Evolutionary conservation across 2,113 vertebrate species (phyloP), one percentile per base, ranked within the genome.

Genomic region (Sylvilagus bachmani): DNA sequence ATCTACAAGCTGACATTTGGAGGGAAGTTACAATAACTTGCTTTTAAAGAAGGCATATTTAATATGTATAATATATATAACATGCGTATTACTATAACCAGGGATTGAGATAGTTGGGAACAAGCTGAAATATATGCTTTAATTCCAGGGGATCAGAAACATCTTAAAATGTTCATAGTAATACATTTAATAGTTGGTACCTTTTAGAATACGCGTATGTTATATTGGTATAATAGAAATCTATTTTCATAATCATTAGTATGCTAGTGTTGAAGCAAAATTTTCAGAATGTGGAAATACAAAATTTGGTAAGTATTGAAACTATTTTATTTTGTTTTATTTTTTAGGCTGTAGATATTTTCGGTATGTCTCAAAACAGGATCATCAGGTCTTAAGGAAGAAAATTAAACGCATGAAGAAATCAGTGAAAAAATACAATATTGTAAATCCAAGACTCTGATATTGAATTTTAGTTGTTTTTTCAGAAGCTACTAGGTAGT

Each of bases 291-390:
- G 12, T 69, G 53, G 51, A 80, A 25, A 33, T 67, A 1, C 51
- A 31, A 86, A 86, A 67, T 24, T 81, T 55, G 33, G n/a, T 79
- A 75, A 84, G n/a, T 73, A 67, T 86, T 85, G 82, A 94, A 84
- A 78, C 27, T 29, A 86, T 89, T 13, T 87, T 83, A 67, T 51
- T 90, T 93, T 70, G 12, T 93, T 95, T 84, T 53, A 7, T 36
- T 85, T 94, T 97, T 74, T 95, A 99, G 98, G 95, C 81, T 98
- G 97, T 91, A 98, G 95, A 69, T 99, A 99, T 77, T 99, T 98
- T 33, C 97, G 95, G n/a, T 97, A 97, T 13, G 55, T 98, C 24
- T 98, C 93, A n/a, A 97, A 92, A 49, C 98, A 98, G 87, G 98
- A 98, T 79, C 96, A 93, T 80, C 97, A 98, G 97, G 77, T 83